These are phyloP conservation scores for Myodes glareolus DNA, from an alignment of 2,113 vertebrate genomes.

Conservation along the genomic window DNA sequence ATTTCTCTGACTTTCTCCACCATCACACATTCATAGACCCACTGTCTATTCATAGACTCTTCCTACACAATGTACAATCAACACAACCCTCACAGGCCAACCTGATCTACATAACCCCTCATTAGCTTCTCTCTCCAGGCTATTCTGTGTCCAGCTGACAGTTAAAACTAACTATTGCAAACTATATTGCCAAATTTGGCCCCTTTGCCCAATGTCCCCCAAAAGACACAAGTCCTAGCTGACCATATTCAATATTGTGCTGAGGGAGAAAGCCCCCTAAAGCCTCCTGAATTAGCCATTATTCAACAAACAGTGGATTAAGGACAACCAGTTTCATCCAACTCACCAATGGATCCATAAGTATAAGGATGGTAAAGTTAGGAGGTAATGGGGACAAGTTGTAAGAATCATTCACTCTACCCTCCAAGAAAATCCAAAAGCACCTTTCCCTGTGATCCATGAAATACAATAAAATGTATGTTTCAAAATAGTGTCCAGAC, in stretches of 20 bases:
- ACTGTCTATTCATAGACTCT: not conserved
- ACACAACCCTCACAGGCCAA: not conserved
- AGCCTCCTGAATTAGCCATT: not conserved
- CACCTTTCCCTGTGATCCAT: not conserved
- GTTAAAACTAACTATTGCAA: not conserved
- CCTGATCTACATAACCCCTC: not conserved
- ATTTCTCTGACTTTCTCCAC: not conserved
- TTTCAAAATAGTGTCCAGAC: not conserved
- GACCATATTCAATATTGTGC: not conserved
- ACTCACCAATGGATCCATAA: not conserved
- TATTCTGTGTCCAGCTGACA: not conserved
- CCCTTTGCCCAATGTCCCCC: not conserved
- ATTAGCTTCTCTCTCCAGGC: not conserved
- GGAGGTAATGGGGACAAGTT: not conserved
- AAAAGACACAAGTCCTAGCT: not conserved
- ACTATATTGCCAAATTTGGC: not conserved
- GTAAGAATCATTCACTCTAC: not conserved
- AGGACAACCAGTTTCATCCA: not conserved
- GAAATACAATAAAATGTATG: not conserved
- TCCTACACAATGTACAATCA: not conserved
- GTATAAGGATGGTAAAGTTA: not conserved
- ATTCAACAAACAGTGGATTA: not conserved
- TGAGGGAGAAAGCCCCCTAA: fast-evolving
- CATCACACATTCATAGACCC: not conserved
- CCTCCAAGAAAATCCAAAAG: not conserved